phyloP scores from a whole-genome alignment of 2,797 vertebrate genomes.

The Petrocephalus sullivani region DNA sequence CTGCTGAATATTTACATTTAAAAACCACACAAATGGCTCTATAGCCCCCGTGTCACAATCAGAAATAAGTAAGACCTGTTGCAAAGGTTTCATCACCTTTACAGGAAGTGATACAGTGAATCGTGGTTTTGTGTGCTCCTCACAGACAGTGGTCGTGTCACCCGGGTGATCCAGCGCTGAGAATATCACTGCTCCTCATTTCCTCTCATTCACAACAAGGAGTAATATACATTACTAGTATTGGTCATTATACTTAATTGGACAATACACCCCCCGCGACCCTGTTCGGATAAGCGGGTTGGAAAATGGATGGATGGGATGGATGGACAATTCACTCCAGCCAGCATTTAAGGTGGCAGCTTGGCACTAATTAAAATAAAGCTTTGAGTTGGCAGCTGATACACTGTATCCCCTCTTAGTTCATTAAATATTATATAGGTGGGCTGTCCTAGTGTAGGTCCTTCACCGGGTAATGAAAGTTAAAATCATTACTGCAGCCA shows the following conservation, averaged over 20 bases:
- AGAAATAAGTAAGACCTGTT: not conserved
- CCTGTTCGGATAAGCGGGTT: too few relatives aligned
- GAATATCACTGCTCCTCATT: not conserved
- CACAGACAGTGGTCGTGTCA: not conserved
- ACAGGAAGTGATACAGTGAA: not conserved
- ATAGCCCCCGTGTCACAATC: not conserved
- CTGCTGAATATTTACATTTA: not conserved
- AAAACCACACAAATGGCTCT: not conserved
- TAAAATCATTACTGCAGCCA: not conserved
- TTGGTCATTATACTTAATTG: not conserved
- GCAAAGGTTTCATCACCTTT: not conserved
- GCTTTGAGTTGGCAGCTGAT: not conserved
- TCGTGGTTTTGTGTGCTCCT: not conserved
- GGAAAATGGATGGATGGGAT: too few relatives aligned
- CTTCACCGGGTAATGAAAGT: not conserved
- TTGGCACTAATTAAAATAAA: too few relatives aligned
- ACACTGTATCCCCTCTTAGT: not conserved
- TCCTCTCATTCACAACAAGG: not conserved
- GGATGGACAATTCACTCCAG: too few relatives aligned
- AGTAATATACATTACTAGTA: not conserved
- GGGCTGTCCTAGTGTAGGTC: not conserved
- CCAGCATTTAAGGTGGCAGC: too few relatives aligned
- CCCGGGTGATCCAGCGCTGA: not conserved
- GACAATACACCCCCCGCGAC: not conserved
- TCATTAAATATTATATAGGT: not conserved